Evolutionary conservation across 2,888 invertebrate genomes (phyloP).

Genomic region (Eledona agricola): DNA sequence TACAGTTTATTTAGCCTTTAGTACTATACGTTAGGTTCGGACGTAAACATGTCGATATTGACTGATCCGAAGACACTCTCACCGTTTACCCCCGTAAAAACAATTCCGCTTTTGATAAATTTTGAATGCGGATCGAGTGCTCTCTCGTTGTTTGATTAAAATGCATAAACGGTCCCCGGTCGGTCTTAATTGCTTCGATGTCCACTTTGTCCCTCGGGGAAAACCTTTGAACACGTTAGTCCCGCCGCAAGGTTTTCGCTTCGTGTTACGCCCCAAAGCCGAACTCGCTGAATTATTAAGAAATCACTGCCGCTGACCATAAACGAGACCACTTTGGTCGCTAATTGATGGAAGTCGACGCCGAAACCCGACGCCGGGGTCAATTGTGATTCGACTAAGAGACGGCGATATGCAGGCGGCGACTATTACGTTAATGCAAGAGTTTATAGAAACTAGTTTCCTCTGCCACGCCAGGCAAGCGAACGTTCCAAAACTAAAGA

Average conservation of each 20-base stretch:
- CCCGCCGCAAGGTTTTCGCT: slow-evolving; percentile 42
- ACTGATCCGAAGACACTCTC: no score
- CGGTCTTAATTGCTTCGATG: slow-evolving; percentile 53
- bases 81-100: slow-evolving; percentile 3
- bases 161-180: slow-evolving; percentile 55
- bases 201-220: slow-evolving; percentile 50
- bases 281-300: slow-evolving; percentile 55
- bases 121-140: slow-evolving; percentile 47
- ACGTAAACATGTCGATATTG: slow-evolving; percentile 33
- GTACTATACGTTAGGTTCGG: slow-evolving; percentile 32
- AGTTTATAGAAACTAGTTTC: no score
- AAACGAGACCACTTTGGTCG: slow-evolving; percentile 50
- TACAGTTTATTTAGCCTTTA: slow-evolving; percentile 42
- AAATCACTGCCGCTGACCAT: slow-evolving; percentile 50
- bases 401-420: no score
- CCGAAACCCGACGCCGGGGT: slow-evolving; percentile 1
- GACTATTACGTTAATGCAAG: no score
- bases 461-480: no score
- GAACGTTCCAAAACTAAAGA: no score
- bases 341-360: slow-evolving; percentile 47
- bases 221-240: slow-evolving; percentile 53
- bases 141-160: slow-evolving; percentile 55
- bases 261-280: slow-evolving; percentile 49
- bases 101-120: slow-evolving; percentile 47
- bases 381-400: no score